phyloP scores from a whole-genome alignment of 2,113 vertebrate species.

The Lanius collurio region DNA sequence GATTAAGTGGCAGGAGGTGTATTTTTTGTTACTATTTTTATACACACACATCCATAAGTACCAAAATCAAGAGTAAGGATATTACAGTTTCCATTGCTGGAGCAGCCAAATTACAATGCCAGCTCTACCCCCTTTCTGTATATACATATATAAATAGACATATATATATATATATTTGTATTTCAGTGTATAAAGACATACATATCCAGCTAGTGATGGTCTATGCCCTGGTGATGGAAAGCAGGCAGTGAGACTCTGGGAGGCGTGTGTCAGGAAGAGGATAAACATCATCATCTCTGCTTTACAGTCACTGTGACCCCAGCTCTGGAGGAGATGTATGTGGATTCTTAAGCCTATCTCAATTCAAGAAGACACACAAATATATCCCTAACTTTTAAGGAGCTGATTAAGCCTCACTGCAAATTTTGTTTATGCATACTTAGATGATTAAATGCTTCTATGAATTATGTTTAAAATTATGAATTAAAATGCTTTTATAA shows the following conservation, averaged over 20 bases:
- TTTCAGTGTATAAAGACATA: not conserved
- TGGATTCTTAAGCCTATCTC: not conserved
- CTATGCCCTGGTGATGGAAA: not conserved
- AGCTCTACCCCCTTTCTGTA: not conserved
- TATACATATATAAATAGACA: not conserved
- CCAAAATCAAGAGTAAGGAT: not conserved
- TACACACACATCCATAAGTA: not conserved
- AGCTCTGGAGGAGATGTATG: not conserved
- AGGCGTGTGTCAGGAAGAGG: not conserved
- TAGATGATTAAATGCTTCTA: not conserved
- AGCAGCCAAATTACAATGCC: not conserved
- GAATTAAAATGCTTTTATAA: not conserved
- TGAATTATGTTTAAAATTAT: not conserved
- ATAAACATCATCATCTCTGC: not conserved
- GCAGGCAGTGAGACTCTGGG: not conserved
- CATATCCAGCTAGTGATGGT: not conserved
- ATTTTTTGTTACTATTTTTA: not conserved
- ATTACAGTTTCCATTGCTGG: not conserved
- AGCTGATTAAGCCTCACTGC: not conserved
- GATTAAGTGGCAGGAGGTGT: not conserved
- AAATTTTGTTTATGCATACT: not conserved
- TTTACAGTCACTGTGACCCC: not conserved
- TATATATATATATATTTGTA: not conserved
- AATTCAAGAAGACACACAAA: not conserved
- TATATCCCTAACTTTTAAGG: not conserved